Evolutionary conservation across 2,113 vertebrate genomes (phyloP), one percentile per base, ranked within the genome.

Genomic region (Gopherus evgoodei): DNA sequence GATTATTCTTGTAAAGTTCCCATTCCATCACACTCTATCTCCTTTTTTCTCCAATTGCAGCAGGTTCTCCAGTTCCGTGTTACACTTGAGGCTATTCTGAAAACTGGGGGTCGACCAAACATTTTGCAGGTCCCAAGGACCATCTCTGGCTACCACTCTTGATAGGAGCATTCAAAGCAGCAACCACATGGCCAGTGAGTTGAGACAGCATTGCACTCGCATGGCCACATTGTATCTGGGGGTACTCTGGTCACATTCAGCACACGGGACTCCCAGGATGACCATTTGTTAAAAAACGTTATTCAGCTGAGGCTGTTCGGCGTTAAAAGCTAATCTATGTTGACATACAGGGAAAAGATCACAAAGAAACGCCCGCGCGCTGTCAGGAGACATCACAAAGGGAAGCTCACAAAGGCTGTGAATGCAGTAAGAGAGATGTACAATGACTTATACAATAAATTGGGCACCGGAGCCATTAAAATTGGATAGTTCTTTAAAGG

Each of bases 151-250:
- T 72, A 62, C 6, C 21, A 14, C 44, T 62, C 78, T 2, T 25
- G 76, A 12, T 2, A 59, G 91, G 84, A 89, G 81, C 84, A 50
- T 81, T 25, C n/a, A 12, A 78, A 86, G 93, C 90, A 83, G 85
- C 57, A 6, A 35, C 6, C 29, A 0, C 47, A 76, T 49, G 72
- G 93, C 78, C 75, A 3, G n/a, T 12, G n/a, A 44, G 31, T 10
- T 25, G 8, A 9, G 44, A 38, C 22, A 62, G 42, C 0, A 1
- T 31, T 4, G 53, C 69, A 44, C 42, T 72, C 81, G 1, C 0
- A 81, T 16, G 27, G 88, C 88, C 81, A 42, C 84, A 53, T 82
- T 86, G 90, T 75, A 81, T 81, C 84, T 86, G 88, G 78, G 76
- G 87, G 54, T 44, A 52, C n/a, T 50, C 50, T 42, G 90, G 88